Evolutionary conservation across 2,888 invertebrate species (phyloP).

Genomic region (Rapana venosa): DNA sequence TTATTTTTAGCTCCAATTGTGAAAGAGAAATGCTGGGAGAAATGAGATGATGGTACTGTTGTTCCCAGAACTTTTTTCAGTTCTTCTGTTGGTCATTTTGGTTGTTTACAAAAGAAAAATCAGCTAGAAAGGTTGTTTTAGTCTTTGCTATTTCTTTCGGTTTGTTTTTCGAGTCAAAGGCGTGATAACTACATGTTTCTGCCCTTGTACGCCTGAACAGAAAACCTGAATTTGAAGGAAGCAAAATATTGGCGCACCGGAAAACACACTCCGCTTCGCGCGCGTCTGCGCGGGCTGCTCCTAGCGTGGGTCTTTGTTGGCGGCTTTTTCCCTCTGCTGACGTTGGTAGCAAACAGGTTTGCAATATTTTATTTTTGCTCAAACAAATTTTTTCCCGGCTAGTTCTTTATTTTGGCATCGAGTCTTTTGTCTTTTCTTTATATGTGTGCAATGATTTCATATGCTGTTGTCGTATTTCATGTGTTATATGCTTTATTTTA

Average conservation of each 20-base stretch:
- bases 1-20: too few relatives aligned
- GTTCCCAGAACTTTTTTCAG: too few relatives aligned
- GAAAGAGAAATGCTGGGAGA: too few relatives aligned
- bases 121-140: too few relatives aligned
- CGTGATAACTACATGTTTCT: too few relatives aligned
- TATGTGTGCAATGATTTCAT: background rate
- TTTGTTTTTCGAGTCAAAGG: too few relatives aligned
- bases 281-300: conserved; percentile 36
- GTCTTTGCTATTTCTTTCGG: too few relatives aligned
- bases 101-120: too few relatives aligned
- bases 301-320: conserved; percentile 45
- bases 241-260: background rate
- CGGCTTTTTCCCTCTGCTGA: conserved; percentile 32
- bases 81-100: too few relatives aligned
- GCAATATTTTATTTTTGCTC: conserved; percentile 7
- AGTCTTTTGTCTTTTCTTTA: background rate
- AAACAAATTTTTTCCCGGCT: background rate
- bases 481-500: background rate
- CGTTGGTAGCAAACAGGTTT: background rate
- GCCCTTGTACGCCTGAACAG: too few relatives aligned
- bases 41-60: too few relatives aligned
- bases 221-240: background rate
- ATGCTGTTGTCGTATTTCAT: background rate
- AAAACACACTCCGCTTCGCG: background rate
- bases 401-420: background rate